phyloP scores from a whole-genome alignment of 2,888 invertebrate genomes.

The Drosophila setosimentum region DNA sequence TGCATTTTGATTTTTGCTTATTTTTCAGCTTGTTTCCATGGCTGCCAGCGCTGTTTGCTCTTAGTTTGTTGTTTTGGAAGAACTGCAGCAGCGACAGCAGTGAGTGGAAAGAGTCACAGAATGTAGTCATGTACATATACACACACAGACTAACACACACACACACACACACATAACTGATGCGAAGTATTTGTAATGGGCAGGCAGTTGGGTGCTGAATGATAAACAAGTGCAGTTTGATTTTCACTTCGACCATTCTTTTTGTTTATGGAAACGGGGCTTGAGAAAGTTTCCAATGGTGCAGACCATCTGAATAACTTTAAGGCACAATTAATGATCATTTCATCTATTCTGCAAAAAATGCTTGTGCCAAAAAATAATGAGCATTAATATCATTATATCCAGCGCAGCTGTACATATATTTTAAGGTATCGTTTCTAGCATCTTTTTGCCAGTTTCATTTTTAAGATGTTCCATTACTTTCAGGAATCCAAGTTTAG shows the following conservation, averaged over 20 bases:
- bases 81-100: slow-evolving; percentile 46
- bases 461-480: neutral
- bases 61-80: slow-evolving; percentile 68
- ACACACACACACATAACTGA: slow-evolving; percentile 13
- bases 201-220: slow-evolving; percentile 9
- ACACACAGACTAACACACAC: neutral
- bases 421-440: neutral
- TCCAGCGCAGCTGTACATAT: neutral
- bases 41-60: slow-evolving; percentile 70
- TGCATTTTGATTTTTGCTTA: slow-evolving; percentile 77
- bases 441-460: neutral
- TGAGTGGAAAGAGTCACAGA: slow-evolving; percentile 3
- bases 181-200: slow-evolving; percentile 43
- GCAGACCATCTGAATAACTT: slow-evolving; percentile 10
- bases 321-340: slow-evolving; percentile 10
- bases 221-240: slow-evolving; percentile 36
- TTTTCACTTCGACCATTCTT: slow-evolving; percentile 2
- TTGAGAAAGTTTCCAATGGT: slow-evolving; percentile 12
- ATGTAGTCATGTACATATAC: slow-evolving; percentile 5
- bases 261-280: neutral
- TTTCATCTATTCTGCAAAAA: neutral
- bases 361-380: neutral
- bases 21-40: slow-evolving; percentile 77
- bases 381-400: neutral
- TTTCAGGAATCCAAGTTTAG: neutral